These are phyloP conservation scores for Amphipyra berbera DNA, from an alignment of 2,888 invertebrate genomes.

Conservation along the genomic window DNA sequence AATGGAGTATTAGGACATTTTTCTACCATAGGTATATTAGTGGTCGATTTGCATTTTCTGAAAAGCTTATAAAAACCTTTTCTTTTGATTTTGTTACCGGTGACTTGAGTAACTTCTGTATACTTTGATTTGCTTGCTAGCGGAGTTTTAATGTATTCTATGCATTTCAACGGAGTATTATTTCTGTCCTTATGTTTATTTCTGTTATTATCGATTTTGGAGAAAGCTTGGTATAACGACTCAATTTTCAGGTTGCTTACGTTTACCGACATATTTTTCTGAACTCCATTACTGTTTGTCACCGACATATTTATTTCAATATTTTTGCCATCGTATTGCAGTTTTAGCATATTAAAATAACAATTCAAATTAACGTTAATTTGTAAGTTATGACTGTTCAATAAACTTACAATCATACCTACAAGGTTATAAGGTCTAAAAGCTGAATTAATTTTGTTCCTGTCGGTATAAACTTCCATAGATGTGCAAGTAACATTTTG, in stretches of 20 bases:
- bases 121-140: slow-evolving; percentile 4
- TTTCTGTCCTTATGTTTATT: not conserved
- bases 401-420: slow-evolving; percentile 41
- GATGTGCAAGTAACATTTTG: slow-evolving; percentile 51
- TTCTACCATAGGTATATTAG: slow-evolving; percentile 59
- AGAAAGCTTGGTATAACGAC: slow-evolving; percentile 15
- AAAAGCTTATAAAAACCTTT: slow-evolving; percentile 70
- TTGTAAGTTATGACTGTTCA: slow-evolving; percentile 26
- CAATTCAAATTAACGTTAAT: slow-evolving; percentile 27
- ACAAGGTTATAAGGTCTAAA: slow-evolving; percentile 34
- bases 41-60: slow-evolving; percentile 78
- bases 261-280: slow-evolving; percentile 21
- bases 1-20: slow-evolving; percentile 61
- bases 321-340: slow-evolving; percentile 32
- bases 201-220: slow-evolving; percentile 16
- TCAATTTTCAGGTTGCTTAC: slow-evolving; percentile 34
- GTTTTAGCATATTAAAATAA: slow-evolving; percentile 34
- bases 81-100: slow-evolving; percentile 52
- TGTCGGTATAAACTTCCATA: slow-evolving; percentile 57
- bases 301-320: slow-evolving; percentile 30
- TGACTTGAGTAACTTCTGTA: slow-evolving; percentile 8
- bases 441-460: slow-evolving; percentile 28
- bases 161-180: slow-evolving; percentile 20
- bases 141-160: slow-evolving; percentile 31
- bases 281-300: slow-evolving; percentile 10